Evolutionary conservation across 2,888 invertebrate species (phyloP).

Genomic region (Cremastobaeus sp.): DNA sequence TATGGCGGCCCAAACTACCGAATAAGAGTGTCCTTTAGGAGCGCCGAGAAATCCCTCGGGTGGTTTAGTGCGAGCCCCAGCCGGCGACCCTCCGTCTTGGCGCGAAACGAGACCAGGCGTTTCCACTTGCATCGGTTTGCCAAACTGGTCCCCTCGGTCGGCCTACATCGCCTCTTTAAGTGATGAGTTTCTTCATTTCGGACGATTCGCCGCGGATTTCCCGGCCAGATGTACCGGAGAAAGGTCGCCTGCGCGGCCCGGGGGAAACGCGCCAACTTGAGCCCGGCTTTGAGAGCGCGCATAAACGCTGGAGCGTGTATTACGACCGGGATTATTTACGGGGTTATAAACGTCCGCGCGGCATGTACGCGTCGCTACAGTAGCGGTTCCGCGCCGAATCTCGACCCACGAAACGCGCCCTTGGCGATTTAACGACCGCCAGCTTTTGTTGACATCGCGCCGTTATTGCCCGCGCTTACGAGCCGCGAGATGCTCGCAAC

Average conservation of each 20-base stretch:
- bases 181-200: conserved; percentile 45
- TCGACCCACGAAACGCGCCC: conserved; percentile 43
- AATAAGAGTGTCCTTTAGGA: conserved; percentile 72
- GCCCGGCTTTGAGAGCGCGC: conserved; percentile 26
- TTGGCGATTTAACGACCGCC: conserved; percentile 70
- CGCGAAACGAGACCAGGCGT: conserved; percentile 66
- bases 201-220: conserved; percentile 4
- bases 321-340: conserved; percentile 71
- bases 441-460: conserved; percentile 70
- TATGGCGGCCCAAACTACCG: conserved; percentile 71
- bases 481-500: conserved; percentile 62
- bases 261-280: conserved; percentile 42
- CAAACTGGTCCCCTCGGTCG: conserved; percentile 11
- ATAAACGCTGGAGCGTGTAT: conserved; percentile 46
- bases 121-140: conserved; percentile 54
- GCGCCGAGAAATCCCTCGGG: conserved; percentile 69
- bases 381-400: conserved; percentile 36
- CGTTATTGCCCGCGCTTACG: conserved; percentile 66
- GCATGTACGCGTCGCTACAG: conserved; percentile 16
- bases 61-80: conserved; percentile 32
- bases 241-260: not conserved
- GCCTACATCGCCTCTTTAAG: conserved; percentile 24
- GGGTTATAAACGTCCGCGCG: conserved; percentile 72
- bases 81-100: conserved; percentile 52
- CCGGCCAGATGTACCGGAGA: not conserved